Conservation (phyloP, 2,113 vertebrate species). For the Fukomys damarensis region DNA sequence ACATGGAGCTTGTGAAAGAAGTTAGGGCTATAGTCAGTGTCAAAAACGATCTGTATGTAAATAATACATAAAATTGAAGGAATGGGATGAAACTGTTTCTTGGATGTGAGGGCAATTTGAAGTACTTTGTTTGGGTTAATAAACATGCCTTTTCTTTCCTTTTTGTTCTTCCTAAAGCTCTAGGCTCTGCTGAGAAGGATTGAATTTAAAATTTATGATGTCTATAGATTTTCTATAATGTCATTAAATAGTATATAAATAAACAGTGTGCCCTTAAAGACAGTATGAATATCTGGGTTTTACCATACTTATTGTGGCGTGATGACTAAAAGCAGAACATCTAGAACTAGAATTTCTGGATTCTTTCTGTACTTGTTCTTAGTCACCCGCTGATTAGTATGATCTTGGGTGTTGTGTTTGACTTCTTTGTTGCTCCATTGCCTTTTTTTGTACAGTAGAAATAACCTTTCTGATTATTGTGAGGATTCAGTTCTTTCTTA, state of each 20-base stretch:
- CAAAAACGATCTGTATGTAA: accelerated
- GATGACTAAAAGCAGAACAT: not conserved
- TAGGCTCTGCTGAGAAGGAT: not conserved
- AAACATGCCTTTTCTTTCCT: not conserved
- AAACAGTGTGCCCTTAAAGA: not conserved
- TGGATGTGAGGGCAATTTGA: not conserved
- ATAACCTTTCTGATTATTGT: not conserved
- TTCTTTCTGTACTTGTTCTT: not conserved
- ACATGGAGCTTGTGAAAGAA: not conserved
- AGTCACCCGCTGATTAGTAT: not conserved
- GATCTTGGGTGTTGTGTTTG: not conserved
- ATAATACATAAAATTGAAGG: not conserved
- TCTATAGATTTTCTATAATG: not conserved
- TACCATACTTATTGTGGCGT: not conserved
- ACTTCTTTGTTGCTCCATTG: not conserved
- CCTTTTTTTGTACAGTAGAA: not conserved
- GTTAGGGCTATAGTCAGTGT: not conserved
- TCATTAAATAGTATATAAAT: not conserved
- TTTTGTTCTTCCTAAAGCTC: not conserved
- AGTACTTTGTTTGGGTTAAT: not conserved
- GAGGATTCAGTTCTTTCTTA: not conserved
- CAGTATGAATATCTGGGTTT: not conserved
- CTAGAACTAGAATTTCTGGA: not conserved
- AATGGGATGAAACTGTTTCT: not conserved
- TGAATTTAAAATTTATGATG: not conserved